Percentiles rank a stretch among this genome's conserved stretches.
phyloP scores from a whole-genome alignment of 1,140 invertebrate genomes.

The Anastrepha ludens region DNA sequence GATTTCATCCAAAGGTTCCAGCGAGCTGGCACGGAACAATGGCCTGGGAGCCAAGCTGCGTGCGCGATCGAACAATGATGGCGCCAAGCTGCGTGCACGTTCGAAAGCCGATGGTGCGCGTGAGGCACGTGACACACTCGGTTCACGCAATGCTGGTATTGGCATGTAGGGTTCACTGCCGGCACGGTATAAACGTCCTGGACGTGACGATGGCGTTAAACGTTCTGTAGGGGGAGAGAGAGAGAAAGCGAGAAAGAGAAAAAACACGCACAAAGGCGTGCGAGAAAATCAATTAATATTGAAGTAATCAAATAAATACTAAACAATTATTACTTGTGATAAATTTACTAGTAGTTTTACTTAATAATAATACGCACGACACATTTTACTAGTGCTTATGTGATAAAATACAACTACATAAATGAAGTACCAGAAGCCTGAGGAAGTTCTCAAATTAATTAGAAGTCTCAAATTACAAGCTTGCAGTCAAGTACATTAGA shows the following conservation, averaged over 20 bases:
- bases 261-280: background rate
- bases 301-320: no score
- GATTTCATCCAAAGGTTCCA: conserved; percentile 75
- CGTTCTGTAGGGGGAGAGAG: conserved; percentile 61
- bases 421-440: no score
- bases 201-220: conserved; percentile 68
- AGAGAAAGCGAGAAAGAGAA: background rate
- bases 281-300: background rate
- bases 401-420: no score
- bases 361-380: no score
- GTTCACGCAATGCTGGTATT: conserved; percentile 66
- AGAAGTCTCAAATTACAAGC: no score
- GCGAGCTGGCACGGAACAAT: conserved; percentile 72
- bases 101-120: conserved; percentile 70
- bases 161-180: conserved; percentile 72
- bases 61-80: conserved; percentile 71
- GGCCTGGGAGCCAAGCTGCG: conserved; percentile 70
- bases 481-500: no score
- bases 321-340: no score
- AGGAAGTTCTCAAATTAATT: no score
- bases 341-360: no score
- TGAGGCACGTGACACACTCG: conserved; percentile 69
- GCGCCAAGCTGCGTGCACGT: conserved; percentile 70
- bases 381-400: no score
- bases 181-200: conserved; percentile 64